Evolutionary conservation across 1,140 invertebrate genomes (phyloP), one percentile per base, ranked within the genome.

Genomic region (Gonatopus flavifemur): DNA sequence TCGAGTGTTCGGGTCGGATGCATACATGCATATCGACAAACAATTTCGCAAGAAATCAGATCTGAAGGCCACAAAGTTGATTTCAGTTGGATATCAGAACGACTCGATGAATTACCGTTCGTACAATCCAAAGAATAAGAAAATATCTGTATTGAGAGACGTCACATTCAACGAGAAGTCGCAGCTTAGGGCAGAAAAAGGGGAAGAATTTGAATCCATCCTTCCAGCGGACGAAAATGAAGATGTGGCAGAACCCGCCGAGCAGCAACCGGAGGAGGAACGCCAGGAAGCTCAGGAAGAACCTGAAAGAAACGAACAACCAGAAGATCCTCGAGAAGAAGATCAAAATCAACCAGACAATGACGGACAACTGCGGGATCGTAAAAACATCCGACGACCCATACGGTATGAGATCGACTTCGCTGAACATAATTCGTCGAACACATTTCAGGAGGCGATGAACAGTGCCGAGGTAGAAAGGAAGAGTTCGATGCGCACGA

Each of bases 361-460:
- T 33, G 4, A 13, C 13, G 4, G 68, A 79, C 66, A 59, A 16
- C 28, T 35, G 19, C 8, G 38, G 13, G 24, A 31, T 13, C 7
- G 30, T 2, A 31, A 18, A 10, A 13, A 3, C 8, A 25, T 50
- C 6, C 22, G 21, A 10, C 25, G 6, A 24, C 38, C 30, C 13
- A 32, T 10, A 19, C 16, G 39, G 25, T 42, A 41, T 42, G 30
- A 50, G 4, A n/a, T 18, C 4, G 18, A 42, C 24, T 20, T 43
- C 19, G 16, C 30, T 1, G 39, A 43, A 20, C 35, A 9, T 18
- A 22, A 21, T 18, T 9, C n/a, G 24, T 39, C 37, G 7, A 19
- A 33, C 10, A 43, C 38, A 4, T 42, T 31, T 19, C 12, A 31
- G 18, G 48, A 50, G 16, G 48, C 38, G 6, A 8, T 50, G 25